Evolutionary conservation across 2,797 vertebrate genomes (phyloP), one percentile per base, ranked within the genome.

Genomic region (Lindbergichthys nudifrons): DNA sequence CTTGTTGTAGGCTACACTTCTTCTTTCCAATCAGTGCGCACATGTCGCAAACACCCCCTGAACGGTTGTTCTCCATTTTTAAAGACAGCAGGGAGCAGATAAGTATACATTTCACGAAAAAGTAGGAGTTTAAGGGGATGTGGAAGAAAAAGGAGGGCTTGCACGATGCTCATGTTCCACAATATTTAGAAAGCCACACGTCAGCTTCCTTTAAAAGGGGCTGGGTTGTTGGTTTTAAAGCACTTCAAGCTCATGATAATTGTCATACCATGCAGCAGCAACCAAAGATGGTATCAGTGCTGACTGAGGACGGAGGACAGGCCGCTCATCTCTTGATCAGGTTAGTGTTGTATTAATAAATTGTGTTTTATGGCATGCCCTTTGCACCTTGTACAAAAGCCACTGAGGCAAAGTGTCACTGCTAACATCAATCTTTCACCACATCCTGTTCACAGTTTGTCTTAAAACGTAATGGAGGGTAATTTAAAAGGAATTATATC

Each of bases 361-460:
- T 36, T 36, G 6, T 36, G 32, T 36, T 36, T 9, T 36, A 36
- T 39, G 2, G 19, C 18, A 9, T 46, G n/a, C 51, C 7, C 10
- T 50, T 54, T 62, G 12, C 26, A 18, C 50, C 39, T 1, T 26
- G 32, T 19, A 4, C 26, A 71, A 46, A 18, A 32, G 32, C 19
- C 13, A 57, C 10, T 0, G 5, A 19, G 21, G 11, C 23, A 15
- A 0, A 13, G 36, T 23, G 21, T 18, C 50, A 15, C 19, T 43
- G 47, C 48, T 43, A 80, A 19, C 46, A 51, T 58, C 32, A 70
- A 61, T 72, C 50, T 68, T 67, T 81, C 43, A 82, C 79, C 73
- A 80, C 79, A 86, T 91, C 80, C 86, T 91, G 81, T 75, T 58
- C 5, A 63, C 14, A 43, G 21, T 45, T 61, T 10, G 4, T 50